Evolutionary conservation across 2,888 invertebrate species (phyloP), one percentile per base, ranked within the genome.

Genomic region (Clusia tigrina): DNA sequence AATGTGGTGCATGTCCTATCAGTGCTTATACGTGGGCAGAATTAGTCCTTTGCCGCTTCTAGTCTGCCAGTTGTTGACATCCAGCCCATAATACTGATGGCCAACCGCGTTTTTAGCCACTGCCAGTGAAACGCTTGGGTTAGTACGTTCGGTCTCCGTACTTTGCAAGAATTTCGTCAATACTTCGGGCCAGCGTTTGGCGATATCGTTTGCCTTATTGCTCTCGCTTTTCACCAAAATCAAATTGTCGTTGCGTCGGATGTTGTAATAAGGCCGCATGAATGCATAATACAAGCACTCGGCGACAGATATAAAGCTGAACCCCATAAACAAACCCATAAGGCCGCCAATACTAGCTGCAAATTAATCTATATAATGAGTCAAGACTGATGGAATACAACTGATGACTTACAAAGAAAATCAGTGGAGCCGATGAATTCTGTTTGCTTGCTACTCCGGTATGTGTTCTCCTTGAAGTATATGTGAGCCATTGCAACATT

Each of bases 361-460:
- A 25, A n/a, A 51, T 20, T 10, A 23, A 15, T 46, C 10, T 25
- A 32, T 48, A 26, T 17, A 1, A 22, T 24, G 22, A 37, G 38
- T 1, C 18, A 2, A 37, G n/a, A n/a, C n/a, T n/a, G n/a, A n/a
- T n/a, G n/a, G 17, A 58, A 53, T n/a, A 32, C 32, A 32, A 9
- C 32, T 32, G 32, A 32, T 3, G 1, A 69, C 90, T 89, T 85
- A 91, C 92, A 91, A 60, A 92, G 81, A 80, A 92, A 90, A 83
- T 92, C 92, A 0, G 91, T 90, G 58, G 91, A 88, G 48, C 92
- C 92, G 76, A 91, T 91, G 54, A 92, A 86, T 80, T 91, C 90
- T 54, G 89, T 90, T 81, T 91, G 91, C 1, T 89, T 87, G 67
- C 86, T 88, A 69, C 89, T 88, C 52, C 88, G 86, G 74, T 91